Percentiles rank a stretch among this genome's conserved stretches.
phyloP scores from a whole-genome alignment of 2,797 vertebrate genomes.

The Saguinus oedipus region DNA sequence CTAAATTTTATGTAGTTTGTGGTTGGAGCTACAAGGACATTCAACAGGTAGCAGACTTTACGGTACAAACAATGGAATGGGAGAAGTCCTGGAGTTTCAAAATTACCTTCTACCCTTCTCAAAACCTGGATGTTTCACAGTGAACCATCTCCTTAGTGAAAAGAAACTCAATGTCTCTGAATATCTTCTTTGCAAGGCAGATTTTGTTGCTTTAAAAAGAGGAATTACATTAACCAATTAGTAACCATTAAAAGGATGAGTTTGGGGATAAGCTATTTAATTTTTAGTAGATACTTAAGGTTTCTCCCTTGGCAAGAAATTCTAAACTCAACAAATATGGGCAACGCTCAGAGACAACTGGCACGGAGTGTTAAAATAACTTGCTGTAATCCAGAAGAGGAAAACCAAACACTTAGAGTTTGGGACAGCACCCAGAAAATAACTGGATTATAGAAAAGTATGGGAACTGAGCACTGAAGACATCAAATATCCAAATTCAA shows the following conservation, averaged over 20 bases:
- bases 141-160: neutral
- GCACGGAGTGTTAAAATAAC: neutral
- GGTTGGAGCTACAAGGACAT: neutral
- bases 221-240: conserved; percentile 19
- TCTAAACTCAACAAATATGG: neutral
- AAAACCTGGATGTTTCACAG: neutral
- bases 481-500: neutral
- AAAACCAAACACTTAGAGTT: neutral
- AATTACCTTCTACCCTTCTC: neutral
- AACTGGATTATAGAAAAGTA: neutral
- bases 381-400: neutral
- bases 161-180: neutral
- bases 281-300: conserved; percentile 2
- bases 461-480: neutral
- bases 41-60: neutral
- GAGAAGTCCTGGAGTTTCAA: neutral
- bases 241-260: neutral
- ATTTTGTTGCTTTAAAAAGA: neutral
- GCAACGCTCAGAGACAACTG: neutral
- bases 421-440: neutral
- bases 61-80: neutral
- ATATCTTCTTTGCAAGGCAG: neutral
- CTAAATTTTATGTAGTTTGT: neutral
- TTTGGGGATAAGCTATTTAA: neutral
- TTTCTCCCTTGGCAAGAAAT: neutral